Evolutionary conservation across 1,140 invertebrate species (phyloP), one percentile per base, ranked within the genome.

Genomic region (Sarcophaga bullata): DNA sequence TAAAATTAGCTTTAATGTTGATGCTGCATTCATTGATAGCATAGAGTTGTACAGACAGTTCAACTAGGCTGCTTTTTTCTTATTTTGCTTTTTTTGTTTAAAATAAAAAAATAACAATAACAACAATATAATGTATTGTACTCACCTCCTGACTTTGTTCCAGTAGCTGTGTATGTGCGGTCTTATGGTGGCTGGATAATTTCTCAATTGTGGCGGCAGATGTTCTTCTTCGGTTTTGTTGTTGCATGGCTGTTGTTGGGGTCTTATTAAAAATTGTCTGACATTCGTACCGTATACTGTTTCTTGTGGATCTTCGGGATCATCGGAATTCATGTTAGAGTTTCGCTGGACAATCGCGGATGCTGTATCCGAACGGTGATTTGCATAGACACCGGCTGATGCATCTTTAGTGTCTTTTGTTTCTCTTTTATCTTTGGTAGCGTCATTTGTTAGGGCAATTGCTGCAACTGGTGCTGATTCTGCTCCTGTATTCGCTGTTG

Each of bases 71-170:
- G 19, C 58, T n/a, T 7, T n/a, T 72, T 8, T 11, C 19, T 72
- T 72, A 11, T 72, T 72, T 3, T 0, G 0, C 3, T 72, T 25
- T 25, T 8, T 17, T 72, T 19, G 19, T 72, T 6, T 19, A 37
- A 75, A 46, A 13, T 25, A 46, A 73, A 13, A 5, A 13, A 80
- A 11, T 17, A 62, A 46, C 48, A 48, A 46, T 72, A 52, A 62
- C 47, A 52, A 7, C 80, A 73, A 81, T 49, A 81, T 37, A 81
- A 46, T 37, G 25, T 50, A 54, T 17, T 19, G n/a, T 58, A 84
- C 88, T 88, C 82, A 89, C 88, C 88, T 89, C 88, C 80, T 89
- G 88, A 80, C 88, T 89, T 80, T 89, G 88, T 78, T 89, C 87
- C 72, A 89, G 84, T 80, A 88, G 72, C 58, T 89, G 88, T 48